These are phyloP conservation scores for Drosophila recens DNA, from an alignment of 2,888 invertebrate species.

Conservation along the genomic window DNA sequence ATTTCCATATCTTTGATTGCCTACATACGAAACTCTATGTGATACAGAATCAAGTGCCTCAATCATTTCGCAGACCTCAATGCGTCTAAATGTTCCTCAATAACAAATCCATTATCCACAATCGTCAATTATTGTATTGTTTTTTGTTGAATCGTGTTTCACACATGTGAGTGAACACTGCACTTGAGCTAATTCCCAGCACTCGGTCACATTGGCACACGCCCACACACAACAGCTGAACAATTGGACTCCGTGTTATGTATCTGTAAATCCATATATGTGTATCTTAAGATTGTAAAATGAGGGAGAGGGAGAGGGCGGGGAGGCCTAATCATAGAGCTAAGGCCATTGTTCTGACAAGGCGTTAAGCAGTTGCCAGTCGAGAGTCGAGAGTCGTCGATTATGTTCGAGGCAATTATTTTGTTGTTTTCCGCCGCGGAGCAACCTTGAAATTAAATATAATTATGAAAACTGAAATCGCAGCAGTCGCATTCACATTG, in stretches of 20 bases:
- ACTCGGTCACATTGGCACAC: constrained; percentile 52
- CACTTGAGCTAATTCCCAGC: constrained; percentile 77
- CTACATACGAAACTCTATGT: not conserved
- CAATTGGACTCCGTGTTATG: constrained; percentile 43
- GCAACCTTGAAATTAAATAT: constrained; percentile 81
- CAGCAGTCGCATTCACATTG: constrained; percentile 57
- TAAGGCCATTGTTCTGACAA: constrained; percentile 76
- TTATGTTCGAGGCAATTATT: constrained; percentile 64
- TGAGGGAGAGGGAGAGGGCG: not conserved
- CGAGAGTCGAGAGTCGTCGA: constrained; percentile 52
- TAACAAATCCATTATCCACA: constrained; percentile 71
- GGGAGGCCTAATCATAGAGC: constrained; percentile 54
- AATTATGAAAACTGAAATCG: constrained; percentile 72
- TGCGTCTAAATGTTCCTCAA: constrained; percentile 52
- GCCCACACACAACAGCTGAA: constrained; percentile 41
- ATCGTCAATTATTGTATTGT: constrained; percentile 35
- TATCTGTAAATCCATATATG: constrained; percentile 23
- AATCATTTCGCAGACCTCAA: constrained; percentile 59
- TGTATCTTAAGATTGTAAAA: constrained; percentile 30
- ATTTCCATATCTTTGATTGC: constrained; percentile 57
- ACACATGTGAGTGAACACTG: constrained; percentile 63
- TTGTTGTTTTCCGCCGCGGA: constrained; percentile 67
- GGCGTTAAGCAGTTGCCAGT: constrained; percentile 76
- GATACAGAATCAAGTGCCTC: constrained; percentile 30
- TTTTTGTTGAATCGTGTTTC: constrained; percentile 44